Base-by-base conservation (phyloP, 2,113 vertebrate species). In the Pelvicachromis taeniatus region DNA sequence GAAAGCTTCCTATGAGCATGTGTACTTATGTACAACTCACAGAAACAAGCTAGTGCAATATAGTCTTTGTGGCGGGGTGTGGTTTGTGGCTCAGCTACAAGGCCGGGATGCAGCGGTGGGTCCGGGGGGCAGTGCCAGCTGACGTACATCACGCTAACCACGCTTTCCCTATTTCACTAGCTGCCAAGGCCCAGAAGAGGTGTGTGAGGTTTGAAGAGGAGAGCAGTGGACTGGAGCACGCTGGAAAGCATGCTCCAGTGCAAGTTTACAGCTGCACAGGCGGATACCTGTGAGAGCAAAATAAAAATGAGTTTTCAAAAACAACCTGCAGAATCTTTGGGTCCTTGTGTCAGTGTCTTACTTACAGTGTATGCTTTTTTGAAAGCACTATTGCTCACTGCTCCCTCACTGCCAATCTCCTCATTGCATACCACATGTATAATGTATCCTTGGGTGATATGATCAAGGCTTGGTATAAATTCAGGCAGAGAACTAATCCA, bases 401-500 rank as follows among this genome's bases (percentile, higher is more conserved):
- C 52, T 65, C 79, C 29, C 78, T 83, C 63, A 14, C 21, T n/a
- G 26, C 80, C 70, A 63, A 2, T 9, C 63, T 77, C 52, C 26
- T 82, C 65, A 12, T 21, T 42, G 45, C 85, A 86, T 70, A 53
- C 17, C 23, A 3, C 77, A 26, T 42, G 87, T 82, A 78, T 87
- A 75, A 78, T 70, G 56, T 89, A 55, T 87, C 92, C 82, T 14
- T 48, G 33, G 63, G 85, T 77, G 77, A 86, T 58, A 79, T 78
- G 84, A 90, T 86, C 48, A 83, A 88, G 61, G 77, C 58, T 35
- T 12, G 12, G 73, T 81, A 81, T 63, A 55, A 80, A 54, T 85
- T 81, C 75, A 68, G 79, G 48, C 52, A 5, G 45, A 88, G 84
- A 80, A 65, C 85, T 78, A 82, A 21, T 83, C 89, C 84, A 88